Base-by-base conservation (phyloP, 2,113 vertebrate genomes). In the Hiodon tergisus region DNA sequence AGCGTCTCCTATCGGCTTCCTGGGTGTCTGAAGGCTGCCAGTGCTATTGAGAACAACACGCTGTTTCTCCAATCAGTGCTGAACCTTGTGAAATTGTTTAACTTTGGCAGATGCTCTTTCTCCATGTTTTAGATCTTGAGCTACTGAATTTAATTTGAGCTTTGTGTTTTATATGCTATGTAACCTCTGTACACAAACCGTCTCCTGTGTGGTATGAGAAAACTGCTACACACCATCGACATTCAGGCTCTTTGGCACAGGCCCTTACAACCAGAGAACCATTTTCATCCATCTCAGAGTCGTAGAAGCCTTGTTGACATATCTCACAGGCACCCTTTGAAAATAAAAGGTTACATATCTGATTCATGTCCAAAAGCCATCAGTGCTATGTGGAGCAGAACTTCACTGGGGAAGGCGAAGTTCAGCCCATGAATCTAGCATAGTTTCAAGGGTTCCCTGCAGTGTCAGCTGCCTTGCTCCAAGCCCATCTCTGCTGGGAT, bases 251-350 rank as follows among this genome's bases (percentile, higher is more conserved):
- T 69, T 50, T 52, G 8, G n/a, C 69, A 72, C 63, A 11, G 1
- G 50, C n/a, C 46, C 54, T 46, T 47, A 5, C 63, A 74, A 61
- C 62, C 71, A 55, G 74, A 63, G 50, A 75, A 16, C 60, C 63
- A 58, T 60, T n/a, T 13, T 55, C 58, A 72, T 69, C 48, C 14
- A 63, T 75, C 53, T 63, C 14, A 69, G 62, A 50, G 60, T 72
- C 61, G 67, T 67, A 69, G 65, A 77, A 71, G 68, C n/a, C 16
- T 62, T 68, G 72, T 9, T 73, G 60, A 16, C 48, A 67, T 62
- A 55, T 73, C 75, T 77, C 75, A 47, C 75, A 52, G 71, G 68
- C 75, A 73, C 62, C 55, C 55, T 77, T 54, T 70, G 46, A 54
- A 77, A 76, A 65, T 46, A 71, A 73, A 63, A 17, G 31, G n/a